phyloP scores from a whole-genome alignment of 2,888 invertebrate genomes.

The Aspidapion aeneum region DNA sequence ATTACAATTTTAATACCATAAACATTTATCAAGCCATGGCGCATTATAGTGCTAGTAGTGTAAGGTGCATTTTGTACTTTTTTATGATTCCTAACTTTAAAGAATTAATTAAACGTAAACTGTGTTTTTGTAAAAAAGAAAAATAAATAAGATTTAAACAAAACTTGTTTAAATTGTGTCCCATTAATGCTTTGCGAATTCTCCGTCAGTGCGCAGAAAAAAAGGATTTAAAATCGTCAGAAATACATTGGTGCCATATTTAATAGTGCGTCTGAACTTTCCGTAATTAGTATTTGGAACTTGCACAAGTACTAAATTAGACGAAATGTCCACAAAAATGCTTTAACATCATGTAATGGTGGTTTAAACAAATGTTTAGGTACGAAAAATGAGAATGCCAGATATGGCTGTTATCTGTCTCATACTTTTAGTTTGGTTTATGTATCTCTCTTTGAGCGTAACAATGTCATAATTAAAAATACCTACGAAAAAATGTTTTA shows the following conservation, averaged over 20 bases:
- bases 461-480: conserved; percentile 54
- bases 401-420: conserved; percentile 54
- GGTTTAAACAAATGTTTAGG: conserved; percentile 38
- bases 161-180: background rate
- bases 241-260: conserved; percentile 55
- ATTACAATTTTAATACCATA: conserved; percentile 25
- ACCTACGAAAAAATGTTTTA: conserved; percentile 43
- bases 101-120: conserved; percentile 28
- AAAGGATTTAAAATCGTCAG: conserved; percentile 55
- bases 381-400: conserved; percentile 37
- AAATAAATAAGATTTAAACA: background rate
- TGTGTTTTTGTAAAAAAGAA: conserved; percentile 28
- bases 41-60: conserved; percentile 36
- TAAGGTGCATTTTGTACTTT: conserved; percentile 34
- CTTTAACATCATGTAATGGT: conserved; percentile 35
- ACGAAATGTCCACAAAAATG: conserved; percentile 42
- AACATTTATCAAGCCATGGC: conserved; percentile 37
- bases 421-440: conserved; percentile 55
- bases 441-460: conserved; percentile 56
- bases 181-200: background rate
- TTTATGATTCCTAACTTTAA: conserved; percentile 35
- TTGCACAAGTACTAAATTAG: conserved; percentile 48
- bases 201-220: too few species aligned
- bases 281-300: conserved; percentile 54
- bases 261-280: conserved; percentile 55